phyloP scores from a whole-genome alignment of 2,113 vertebrate species.

The Accipiter virgatus region DNA sequence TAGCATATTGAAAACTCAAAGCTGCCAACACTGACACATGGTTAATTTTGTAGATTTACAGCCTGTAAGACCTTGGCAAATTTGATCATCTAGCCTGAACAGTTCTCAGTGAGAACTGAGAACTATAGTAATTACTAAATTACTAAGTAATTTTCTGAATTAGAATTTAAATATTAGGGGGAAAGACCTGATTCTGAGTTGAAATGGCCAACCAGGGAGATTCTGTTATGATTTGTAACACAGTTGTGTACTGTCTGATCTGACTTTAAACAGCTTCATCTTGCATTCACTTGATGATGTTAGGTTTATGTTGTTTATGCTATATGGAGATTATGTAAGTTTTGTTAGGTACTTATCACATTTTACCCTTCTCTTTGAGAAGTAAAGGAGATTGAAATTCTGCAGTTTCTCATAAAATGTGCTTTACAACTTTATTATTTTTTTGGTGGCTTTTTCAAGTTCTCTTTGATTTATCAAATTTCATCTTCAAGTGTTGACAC shows the following conservation, averaged over 20 bases:
- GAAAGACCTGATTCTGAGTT: background rate
- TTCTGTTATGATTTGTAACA: background rate
- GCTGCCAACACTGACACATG: background rate
- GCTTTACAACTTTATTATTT: background rate
- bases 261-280: background rate
- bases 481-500: background rate
- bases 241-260: background rate
- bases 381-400: background rate
- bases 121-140: too few relatives aligned
- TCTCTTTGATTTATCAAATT: background rate
- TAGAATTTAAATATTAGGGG: background rate
- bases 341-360: background rate
- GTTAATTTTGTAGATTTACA: background rate
- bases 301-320: background rate
- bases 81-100: background rate
- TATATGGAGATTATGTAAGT: background rate
- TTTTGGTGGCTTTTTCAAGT: background rate
- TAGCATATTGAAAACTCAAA: background rate
- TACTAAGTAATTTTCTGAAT: background rate
- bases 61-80: background rate
- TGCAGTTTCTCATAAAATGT: background rate
- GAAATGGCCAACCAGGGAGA: background rate
- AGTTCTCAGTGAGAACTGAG: background rate
- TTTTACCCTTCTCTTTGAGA: background rate
- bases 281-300: background rate